These are phyloP conservation scores for Sebastes kiyomatsui DNA, from an alignment of 2,797 vertebrate species.

Conservation along the genomic window DNA sequence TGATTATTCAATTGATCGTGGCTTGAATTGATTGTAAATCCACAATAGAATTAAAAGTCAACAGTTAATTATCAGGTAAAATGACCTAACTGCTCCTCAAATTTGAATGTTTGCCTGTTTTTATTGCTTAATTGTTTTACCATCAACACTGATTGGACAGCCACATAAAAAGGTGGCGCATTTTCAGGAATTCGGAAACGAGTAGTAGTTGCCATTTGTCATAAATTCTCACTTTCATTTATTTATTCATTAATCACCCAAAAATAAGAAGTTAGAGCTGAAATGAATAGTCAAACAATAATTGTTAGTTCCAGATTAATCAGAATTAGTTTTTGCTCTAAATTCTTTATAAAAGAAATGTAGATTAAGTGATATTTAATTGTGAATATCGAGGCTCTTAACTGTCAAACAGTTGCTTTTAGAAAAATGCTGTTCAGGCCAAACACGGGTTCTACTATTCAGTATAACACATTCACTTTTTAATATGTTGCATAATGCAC, in stretches of 20 bases:
- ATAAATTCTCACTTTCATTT: background rate
- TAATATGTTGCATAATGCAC: slow-evolving; percentile 14
- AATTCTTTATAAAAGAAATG: background rate
- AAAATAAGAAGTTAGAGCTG: background rate
- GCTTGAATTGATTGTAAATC: too few species aligned
- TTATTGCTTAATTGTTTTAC: background rate
- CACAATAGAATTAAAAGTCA: too few species aligned
- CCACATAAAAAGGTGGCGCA: too few species aligned
- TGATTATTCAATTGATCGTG: too few species aligned
- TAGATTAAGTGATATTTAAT: background rate
- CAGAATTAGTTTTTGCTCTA: background rate
- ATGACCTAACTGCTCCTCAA: background rate
- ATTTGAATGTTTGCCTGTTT: background rate
- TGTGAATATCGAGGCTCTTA: background rate
- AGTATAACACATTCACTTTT: background rate
- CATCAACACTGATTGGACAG: too few species aligned
- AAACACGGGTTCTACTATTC: background rate
- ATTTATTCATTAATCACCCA: background rate
- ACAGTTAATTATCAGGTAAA: too few species aligned
- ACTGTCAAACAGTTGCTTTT: background rate
- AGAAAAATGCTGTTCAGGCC: background rate
- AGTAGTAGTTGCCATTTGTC: background rate
- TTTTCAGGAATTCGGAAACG: too few species aligned
- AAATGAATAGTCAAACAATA: background rate
- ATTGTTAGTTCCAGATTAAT: background rate